Percentiles rank a stretch among this genome's conserved stretches.
Evolutionary conservation across 2,113 vertebrate genomes (phyloP).

Genomic region (Grammomys surdaster): DNA sequence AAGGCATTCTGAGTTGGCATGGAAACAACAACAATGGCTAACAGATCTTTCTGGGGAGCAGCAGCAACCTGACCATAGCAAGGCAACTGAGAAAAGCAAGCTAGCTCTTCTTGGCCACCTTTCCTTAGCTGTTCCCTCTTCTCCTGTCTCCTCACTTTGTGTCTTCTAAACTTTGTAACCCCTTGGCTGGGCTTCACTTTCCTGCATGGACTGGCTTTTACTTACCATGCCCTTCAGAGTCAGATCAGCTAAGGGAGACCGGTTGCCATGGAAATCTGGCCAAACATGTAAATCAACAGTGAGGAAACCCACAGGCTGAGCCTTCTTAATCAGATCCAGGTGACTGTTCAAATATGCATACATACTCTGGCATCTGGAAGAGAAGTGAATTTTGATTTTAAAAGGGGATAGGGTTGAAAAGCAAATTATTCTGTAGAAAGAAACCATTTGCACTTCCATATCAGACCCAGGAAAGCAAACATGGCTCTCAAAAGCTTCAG

Average conservation of each 20-base stretch:
- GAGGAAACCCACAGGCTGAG: conserved; percentile 91
- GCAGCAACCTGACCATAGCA: not conserved
- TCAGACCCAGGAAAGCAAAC: conserved; percentile 71
- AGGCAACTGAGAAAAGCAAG: conserved; percentile 44
- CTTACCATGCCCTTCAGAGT: conserved; percentile 97
- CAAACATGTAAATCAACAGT: conserved; percentile 95
- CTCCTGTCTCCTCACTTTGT: conserved; percentile 27
- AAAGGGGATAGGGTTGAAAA: conserved; percentile 54
- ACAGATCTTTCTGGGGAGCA: not conserved
- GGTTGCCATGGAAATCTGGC: conserved; percentile 99
- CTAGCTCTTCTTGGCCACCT: conserved; percentile 7
- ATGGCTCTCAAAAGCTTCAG: conserved; percentile 49
- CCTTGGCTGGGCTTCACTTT: conserved; percentile 81
- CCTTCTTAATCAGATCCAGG: conserved; percentile 91
- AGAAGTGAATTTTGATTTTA: conserved; percentile 81
- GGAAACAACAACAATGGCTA: conserved; percentile 71
- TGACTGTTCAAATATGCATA: conserved; percentile 95
- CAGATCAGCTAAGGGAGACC: conserved; percentile 97
- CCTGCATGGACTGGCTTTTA: conserved; percentile 84
- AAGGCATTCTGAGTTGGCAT: conserved; percentile 42
- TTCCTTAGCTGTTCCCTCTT: conserved; percentile 37
- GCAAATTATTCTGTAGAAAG: conserved; percentile 82
- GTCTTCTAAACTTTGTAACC: conserved; percentile 66
- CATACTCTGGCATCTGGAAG: conserved; percentile 89
- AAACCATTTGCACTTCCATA: conserved; percentile 82